Conservation (phyloP, 1,140 invertebrate genomes). For the Hermetia illucens region DNA sequence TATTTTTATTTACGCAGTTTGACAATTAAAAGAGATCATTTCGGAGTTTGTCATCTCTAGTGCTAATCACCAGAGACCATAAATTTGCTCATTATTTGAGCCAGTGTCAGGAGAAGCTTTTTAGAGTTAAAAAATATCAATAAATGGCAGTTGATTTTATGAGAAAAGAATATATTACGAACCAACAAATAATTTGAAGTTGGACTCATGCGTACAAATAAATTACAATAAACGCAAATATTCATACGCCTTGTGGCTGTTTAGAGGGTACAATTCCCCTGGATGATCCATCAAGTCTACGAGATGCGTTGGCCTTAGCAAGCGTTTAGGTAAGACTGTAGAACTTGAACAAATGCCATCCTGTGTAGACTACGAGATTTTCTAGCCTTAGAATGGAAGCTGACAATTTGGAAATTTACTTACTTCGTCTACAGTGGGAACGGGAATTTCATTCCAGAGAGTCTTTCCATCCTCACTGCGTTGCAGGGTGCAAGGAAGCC, state of each 20-base stretch:
- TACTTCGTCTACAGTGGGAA: conserved; percentile 31
- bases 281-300: conserved; percentile 42
- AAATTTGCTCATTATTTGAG: too few species aligned
- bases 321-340: conserved; percentile 34
- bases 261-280: conserved; percentile 35
- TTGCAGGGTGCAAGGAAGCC: conserved; percentile 39
- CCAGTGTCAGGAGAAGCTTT: too few species aligned
- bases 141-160: too few species aligned
- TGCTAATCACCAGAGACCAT: too few species aligned
- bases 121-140: too few species aligned
- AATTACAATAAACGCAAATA: conserved; percentile 14
- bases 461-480: conserved; percentile 36
- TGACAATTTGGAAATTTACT: conserved; percentile 7
- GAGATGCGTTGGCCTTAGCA: conserved; percentile 42
- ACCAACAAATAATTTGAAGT: too few species aligned
- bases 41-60: too few species aligned
- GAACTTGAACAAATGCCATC: conserved; percentile 18
- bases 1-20: too few species aligned
- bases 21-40: too few species aligned
- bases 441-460: conserved; percentile 44
- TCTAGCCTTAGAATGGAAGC: background rate
- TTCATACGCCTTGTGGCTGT: conserved; percentile 27
- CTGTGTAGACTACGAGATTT: conserved; percentile 19
- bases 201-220: too few species aligned
- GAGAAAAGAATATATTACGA: too few species aligned